Evolutionary conservation across 2,797 vertebrate genomes (phyloP).

Genomic region (Sebastiscus tertius): DNA sequence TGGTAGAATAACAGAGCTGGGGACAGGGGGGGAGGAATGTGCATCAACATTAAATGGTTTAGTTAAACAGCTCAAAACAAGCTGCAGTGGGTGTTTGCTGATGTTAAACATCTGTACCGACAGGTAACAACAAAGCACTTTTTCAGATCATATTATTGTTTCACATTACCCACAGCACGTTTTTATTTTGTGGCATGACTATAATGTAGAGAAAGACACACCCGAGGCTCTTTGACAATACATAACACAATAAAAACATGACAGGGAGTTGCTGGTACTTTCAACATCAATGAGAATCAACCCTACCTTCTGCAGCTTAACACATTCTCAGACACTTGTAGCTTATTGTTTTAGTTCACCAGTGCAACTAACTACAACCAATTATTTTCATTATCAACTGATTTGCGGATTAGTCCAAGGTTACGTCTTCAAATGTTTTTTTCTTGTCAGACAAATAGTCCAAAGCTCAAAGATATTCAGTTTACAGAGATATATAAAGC

Average conservation of each 20-base stretch:
- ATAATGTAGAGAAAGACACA: neutral
- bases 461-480: neutral
- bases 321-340: neutral
- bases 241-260: neutral
- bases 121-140: constrained; percentile 35
- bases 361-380: neutral
- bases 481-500: neutral
- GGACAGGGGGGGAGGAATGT: neutral
- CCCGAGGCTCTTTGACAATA: neutral
- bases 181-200: neutral
- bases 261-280: neutral
- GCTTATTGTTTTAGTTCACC: neutral
- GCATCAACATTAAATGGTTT: constrained; percentile 28
- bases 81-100: constrained; percentile 20
- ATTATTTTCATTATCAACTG: neutral
- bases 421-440: neutral
- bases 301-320: neutral
- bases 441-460: neutral
- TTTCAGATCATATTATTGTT: neutral
- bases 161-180: neutral
- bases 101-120: constrained; percentile 48
- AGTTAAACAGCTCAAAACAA: constrained; percentile 38
- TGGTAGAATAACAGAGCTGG: constrained; percentile 50
- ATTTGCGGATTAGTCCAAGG: neutral
- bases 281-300: neutral